Base-by-base conservation (phyloP, 2,888 invertebrate species). In the Drosophila neonasuta region DNA sequence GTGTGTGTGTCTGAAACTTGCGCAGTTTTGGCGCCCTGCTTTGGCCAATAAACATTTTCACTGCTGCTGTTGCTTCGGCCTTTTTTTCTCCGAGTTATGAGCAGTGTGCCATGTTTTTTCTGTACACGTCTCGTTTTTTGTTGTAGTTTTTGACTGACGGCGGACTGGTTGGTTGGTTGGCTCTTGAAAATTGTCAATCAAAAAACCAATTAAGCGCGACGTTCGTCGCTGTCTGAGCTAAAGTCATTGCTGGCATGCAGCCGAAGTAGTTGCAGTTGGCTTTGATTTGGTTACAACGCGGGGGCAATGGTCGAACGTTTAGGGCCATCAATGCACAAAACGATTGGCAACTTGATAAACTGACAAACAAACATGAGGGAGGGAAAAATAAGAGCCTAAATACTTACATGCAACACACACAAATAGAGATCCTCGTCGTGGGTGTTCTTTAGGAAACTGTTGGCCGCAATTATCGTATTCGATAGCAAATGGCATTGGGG, bases 401-500 rank as follows among this genome's bases (percentile, higher is more conserved):
- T 78, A 90, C 89, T 89, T 89, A 92, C 92, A 90, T 93, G 92
- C 65, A 93, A 72, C 15, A 93, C 83, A 91, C 90, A 87, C 89
- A 91, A 71, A 90, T 91, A 81, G 89, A 92, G 80, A 89, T 90
- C 87, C 88, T 91, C 88, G 80, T 91, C 87, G 78, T 82, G 80
- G 86, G 90, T 90, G 64, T 86, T 86, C 68, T 91, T 91, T 42
- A 92, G 90, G 70, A 93, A 89, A 64, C 91, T 91, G 77, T 93
- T 92, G 30, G 93, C 93, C 49, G 92, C 90, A 81, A 93, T 93
- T 72, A 94, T 90, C 46, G 93, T 92, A 59, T 92, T 92, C 17
- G 92, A 91, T 59, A 93, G 91, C 83, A 93, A 91, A 90, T 93
- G 92, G 46, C 92, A 91, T 72, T 93, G 93, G 55, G 93, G 91